Percentiles rank a stretch among this genome's conserved stretches.
These are phyloP conservation scores for Hyalella azteca DNA, from an alignment of 2,888 invertebrate genomes.

Conservation along the genomic window DNA sequence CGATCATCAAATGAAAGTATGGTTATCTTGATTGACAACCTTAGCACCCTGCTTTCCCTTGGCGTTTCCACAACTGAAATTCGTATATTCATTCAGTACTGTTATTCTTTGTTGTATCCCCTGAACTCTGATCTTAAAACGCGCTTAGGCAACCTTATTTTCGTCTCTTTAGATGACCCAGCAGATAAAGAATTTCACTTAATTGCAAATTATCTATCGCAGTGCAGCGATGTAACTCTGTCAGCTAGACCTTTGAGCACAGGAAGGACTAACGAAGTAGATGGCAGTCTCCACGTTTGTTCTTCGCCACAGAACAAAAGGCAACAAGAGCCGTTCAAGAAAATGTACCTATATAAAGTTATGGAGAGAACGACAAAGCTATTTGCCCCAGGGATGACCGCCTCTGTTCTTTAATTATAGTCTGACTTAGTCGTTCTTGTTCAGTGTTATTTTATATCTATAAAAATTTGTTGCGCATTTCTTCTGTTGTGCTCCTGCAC, in stretches of 20 bases:
- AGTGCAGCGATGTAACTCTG: not conserved
- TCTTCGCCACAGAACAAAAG: not conserved
- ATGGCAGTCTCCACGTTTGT: not conserved
- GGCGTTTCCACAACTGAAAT: slow-evolving; percentile 40
- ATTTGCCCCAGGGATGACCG: not conserved
- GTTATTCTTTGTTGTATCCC: not conserved
- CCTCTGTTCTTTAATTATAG: no score
- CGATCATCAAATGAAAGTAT: slow-evolving; percentile 28
- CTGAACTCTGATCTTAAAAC: not conserved
- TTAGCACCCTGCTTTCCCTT: slow-evolving; percentile 42
- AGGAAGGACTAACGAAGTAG: not conserved
- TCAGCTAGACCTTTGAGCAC: slow-evolving; percentile 5
- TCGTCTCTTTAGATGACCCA: not conserved
- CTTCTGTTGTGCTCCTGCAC: no score
- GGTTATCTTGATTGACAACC: slow-evolving; percentile 46
- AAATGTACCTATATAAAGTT: slow-evolving; percentile 1
- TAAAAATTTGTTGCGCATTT: no score
- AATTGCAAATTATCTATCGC: not conserved
- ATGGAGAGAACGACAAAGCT: not conserved
- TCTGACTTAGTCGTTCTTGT: no score
- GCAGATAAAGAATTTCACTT: not conserved
- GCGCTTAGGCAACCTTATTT: not conserved
- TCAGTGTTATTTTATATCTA: no score
- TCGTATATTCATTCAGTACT: slow-evolving; percentile 44
- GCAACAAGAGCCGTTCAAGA: not conserved